Conservation (phyloP, 2,113 vertebrate genomes). For the Zapornia atra region DNA sequence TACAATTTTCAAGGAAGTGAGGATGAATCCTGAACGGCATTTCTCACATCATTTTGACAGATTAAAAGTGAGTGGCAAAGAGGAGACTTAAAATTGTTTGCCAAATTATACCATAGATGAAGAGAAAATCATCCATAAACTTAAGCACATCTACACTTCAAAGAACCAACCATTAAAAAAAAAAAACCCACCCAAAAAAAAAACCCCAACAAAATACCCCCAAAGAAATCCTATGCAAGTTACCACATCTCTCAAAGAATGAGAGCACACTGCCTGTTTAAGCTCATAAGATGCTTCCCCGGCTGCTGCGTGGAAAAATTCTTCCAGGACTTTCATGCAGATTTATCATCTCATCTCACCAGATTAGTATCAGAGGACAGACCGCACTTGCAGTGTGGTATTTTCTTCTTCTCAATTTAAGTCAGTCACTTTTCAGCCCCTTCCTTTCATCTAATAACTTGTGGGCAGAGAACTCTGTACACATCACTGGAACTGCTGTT, state of each 20-base stretch:
- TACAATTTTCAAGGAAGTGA: neutral
- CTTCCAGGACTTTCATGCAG: neutral
- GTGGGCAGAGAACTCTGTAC: neutral
- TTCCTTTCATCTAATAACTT: neutral
- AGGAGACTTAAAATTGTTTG: neutral
- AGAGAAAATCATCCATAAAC: neutral
- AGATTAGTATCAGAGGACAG: conserved; percentile 3
- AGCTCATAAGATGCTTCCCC: neutral
- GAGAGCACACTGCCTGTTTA: neutral
- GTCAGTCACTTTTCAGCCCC: neutral
- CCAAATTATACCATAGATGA: neutral
- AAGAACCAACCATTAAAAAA: neutral
- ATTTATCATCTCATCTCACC: neutral
- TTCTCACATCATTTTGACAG: neutral
- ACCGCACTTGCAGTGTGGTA: neutral
- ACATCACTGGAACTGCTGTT: neutral
- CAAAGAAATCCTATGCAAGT: neutral
- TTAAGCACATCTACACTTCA: neutral
- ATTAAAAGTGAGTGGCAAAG: neutral
- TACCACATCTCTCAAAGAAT: neutral
- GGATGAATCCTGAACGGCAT: neutral
- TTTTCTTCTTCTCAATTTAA: neutral
- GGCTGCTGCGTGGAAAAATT: neutral
- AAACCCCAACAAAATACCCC: too few relatives aligned
- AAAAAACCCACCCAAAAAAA: neutral